These are phyloP conservation scores for Zaprionus tsacasi DNA, from an alignment of 1,140 invertebrate genomes.

Conservation along the genomic window DNA sequence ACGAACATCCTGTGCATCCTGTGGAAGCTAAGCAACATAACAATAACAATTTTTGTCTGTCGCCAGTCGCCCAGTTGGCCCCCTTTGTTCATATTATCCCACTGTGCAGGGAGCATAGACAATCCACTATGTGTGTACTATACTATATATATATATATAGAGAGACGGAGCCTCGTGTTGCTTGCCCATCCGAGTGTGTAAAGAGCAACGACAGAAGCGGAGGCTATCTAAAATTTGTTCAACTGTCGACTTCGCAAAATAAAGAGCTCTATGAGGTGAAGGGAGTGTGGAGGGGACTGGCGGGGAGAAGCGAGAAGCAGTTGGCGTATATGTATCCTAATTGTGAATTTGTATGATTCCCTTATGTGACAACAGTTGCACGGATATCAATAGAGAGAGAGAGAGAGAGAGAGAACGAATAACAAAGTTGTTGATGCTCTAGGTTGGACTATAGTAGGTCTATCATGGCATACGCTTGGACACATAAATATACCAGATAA, in stretches of 20 bases:
- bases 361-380: conserved; percentile 2
- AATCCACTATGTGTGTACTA: conserved; percentile 3
- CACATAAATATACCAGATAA: not conserved
- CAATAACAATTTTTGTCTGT: conserved; percentile 70
- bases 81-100: conserved; percentile 27
- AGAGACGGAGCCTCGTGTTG: conserved; percentile 6
- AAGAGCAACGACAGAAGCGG: conserved; percentile 32
- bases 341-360: conserved; percentile 24
- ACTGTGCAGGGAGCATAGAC: conserved; percentile 13
- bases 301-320: conserved; percentile 1
- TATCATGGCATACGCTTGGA: not conserved
- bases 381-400: conserved; percentile 13
- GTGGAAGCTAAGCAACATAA: conserved; percentile 64
- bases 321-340: conserved; percentile 31
- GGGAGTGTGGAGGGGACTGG: not conserved
- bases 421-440: conserved; percentile 13
- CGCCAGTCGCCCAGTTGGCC: no score
- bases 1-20: conserved; percentile 61
- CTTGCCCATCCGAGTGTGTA: conserved; percentile 33
- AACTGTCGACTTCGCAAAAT: conserved; percentile 40
- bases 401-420: no score
- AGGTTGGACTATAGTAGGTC: not conserved
- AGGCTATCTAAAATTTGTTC: conserved; percentile 42
- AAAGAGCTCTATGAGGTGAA: conserved; percentile 13
- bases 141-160: not conserved